These are phyloP conservation scores for Xestoiulus laeticollis DNA, from an alignment of 2,888 invertebrate genomes.

Conservation along the genomic window DNA sequence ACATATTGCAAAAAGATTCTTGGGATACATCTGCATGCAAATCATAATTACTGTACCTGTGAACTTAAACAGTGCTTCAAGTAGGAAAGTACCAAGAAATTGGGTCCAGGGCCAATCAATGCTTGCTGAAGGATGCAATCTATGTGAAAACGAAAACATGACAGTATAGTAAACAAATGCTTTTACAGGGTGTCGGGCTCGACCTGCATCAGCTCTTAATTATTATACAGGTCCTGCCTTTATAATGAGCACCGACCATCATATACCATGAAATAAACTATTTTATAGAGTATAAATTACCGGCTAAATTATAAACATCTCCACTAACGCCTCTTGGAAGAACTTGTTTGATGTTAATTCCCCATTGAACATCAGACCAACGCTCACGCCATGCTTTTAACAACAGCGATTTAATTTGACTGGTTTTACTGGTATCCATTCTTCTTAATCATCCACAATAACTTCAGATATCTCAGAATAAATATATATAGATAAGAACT, in stretches of 20 bases:
- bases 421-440: conserved; percentile 60
- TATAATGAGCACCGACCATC: neutral
- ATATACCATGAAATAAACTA: conserved; percentile 34
- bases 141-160: conserved; percentile 62
- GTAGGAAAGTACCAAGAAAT: conserved; percentile 89
- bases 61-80: conserved; percentile 90
- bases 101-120: conserved; percentile 90
- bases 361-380: conserved; percentile 96
- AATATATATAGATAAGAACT: neutral
- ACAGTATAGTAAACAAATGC: neutral
- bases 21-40: neutral
- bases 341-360: conserved; percentile 88
- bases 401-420: conserved; percentile 70
- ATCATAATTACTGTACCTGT: conserved; percentile 68
- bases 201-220: too few relatives aligned
- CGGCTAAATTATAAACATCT: conserved; percentile 78
- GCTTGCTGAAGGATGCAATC: conserved; percentile 95
- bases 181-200: neutral
- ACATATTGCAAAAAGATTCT: too few relatives aligned
- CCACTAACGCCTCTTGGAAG: conserved; percentile 88
- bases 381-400: conserved; percentile 92
- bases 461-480: neutral
- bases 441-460: neutral
- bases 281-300: neutral
- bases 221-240: neutral